phyloP scores from a whole-genome alignment of 1,140 invertebrate genomes.

The Procambarus clarkii region DNA sequence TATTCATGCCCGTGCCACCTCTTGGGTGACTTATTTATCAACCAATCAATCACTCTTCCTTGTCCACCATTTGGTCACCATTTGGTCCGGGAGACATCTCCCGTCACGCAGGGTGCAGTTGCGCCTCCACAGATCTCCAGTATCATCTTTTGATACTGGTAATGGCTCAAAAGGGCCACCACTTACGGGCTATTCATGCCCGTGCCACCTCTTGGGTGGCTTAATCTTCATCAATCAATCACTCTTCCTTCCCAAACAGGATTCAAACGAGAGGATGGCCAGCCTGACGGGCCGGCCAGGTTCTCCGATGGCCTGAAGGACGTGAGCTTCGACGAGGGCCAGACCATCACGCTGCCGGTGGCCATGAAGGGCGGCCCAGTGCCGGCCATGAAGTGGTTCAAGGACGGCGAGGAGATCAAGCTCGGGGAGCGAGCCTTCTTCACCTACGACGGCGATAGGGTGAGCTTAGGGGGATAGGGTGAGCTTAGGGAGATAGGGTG shows the following conservation, averaged over 20 bases:
- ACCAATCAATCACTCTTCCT: too few species aligned
- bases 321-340: conserved; percentile 61
- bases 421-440: conserved; percentile 86
- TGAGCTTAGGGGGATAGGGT: conserved; percentile 40
- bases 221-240: background rate
- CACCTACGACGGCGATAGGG: conserved; percentile 78
- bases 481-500: background rate
- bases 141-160: too few species aligned
- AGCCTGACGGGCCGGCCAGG: conserved; percentile 63
- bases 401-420: conserved; percentile 86
- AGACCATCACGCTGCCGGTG: conserved; percentile 61
- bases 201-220: too few species aligned
- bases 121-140: too few species aligned
- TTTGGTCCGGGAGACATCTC: too few species aligned
- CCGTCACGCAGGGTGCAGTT: too few species aligned
- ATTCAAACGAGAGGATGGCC: conserved; percentile 62
- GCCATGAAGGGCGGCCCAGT: conserved; percentile 65
- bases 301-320: conserved; percentile 68
- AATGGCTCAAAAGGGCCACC: too few species aligned
- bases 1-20: too few species aligned
- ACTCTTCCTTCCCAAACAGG: conserved; percentile 6
- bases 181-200: too few species aligned
- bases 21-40: too few species aligned
- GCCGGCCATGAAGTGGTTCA: conserved; percentile 80
- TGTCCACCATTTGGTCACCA: too few species aligned